Evolutionary conservation across 2,888 invertebrate species (phyloP), one percentile per base, ranked within the genome.

Genomic region (Sesia apiformis): DNA sequence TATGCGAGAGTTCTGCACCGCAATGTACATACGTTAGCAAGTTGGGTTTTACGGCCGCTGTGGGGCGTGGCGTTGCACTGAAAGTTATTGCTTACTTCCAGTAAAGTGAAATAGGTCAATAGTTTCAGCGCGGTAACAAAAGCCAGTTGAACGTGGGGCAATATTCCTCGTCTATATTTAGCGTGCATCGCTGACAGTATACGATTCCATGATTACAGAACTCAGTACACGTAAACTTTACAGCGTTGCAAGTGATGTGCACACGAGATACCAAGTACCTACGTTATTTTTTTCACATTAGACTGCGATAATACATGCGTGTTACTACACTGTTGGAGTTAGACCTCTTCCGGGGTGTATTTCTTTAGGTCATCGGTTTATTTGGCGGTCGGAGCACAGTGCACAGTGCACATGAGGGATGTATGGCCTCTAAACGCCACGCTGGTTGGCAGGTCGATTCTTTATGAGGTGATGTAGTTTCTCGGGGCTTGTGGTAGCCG

Each of bases 21-120:
- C 63, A 62, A 60, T 59, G 65, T 59, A 58, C n/a, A n/a, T n/a
- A 65, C 23, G 6, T n/a, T 49, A 52, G 53, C 72, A 67, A 72
- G 74, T 71, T 39, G 73, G 71, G 72, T 81, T 85, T 87, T 82
- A 87, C 80, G 74, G 71, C 74, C 66, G 72, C 77, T 78, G 7
- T 6, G 49, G 6, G 38, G n/a, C 4, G 7, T 7, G 80, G 75
- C 81, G 70, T 71, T 83, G 83, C 81, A 78, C 84, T 84, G 85
- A 87, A 87, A 86, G 84, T 89, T 86, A 88, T 86, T 79, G 80
- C 86, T 84, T 84, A 83, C 81, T 86, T 86, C 87, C 86, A 88
- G 88, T 81, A 84, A 86, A 77, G 79, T 78, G 76, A 89, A 86
- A 85, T 89, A 85, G 88, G 88, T 89, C 88, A 89, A 88, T 88